Evolutionary conservation across 2,797 vertebrate species (phyloP).

Genomic region (Microtus agrestis): DNA sequence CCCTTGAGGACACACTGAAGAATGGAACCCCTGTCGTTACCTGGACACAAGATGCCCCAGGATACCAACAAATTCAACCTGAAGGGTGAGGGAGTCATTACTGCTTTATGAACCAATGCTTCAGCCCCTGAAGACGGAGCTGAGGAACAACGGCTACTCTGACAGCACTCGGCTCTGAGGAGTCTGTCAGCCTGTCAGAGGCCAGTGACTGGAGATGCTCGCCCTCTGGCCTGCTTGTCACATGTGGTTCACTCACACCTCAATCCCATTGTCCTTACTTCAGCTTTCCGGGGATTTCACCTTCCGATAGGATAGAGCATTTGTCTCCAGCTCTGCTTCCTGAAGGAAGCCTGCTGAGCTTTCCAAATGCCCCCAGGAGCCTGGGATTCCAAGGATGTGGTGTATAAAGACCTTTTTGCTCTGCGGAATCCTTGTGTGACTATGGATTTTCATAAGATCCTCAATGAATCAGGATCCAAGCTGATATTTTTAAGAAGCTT

Average conservation of each 20-base stretch:
- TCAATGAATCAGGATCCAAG: neutral
- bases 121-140: neutral
- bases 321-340: constrained; percentile 1
- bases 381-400: neutral
- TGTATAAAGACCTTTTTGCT: neutral
- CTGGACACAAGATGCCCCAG: neutral
- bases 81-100: neutral
- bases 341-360: neutral
- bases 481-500: constrained; percentile 4
- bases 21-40: neutral
- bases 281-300: neutral
- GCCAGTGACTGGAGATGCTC: neutral
- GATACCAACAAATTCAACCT: neutral
- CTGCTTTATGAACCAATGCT: neutral
- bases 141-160: neutral
- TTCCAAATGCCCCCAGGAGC: neutral
- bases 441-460: neutral
- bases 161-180: neutral
- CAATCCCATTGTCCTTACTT: neutral
- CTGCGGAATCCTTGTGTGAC: neutral
- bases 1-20: neutral
- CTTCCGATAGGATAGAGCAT: neutral
- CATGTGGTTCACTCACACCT: neutral
- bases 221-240: neutral
- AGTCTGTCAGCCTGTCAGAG: neutral